Percentiles rank a stretch among this genome's conserved stretches.
These are phyloP conservation scores for Sprattus sprattus DNA, from an alignment of 2,113 vertebrate species.

Conservation along the genomic window DNA sequence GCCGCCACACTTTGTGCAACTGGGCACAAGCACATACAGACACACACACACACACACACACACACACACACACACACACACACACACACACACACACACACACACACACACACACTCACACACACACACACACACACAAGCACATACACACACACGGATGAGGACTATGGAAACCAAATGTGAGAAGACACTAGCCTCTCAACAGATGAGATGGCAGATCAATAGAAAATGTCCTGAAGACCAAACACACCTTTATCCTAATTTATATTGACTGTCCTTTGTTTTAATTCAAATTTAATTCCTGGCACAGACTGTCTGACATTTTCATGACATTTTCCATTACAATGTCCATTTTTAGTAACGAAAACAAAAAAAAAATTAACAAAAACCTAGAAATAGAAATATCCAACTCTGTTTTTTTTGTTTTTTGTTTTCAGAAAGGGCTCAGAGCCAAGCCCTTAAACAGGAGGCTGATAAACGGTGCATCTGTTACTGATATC, in stretches of 20 bases:
- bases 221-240: neutral
- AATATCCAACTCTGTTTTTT: too few relatives aligned
- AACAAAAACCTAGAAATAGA: neutral
- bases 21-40: neutral
- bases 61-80: neutral
- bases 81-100: too few relatives aligned
- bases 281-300: neutral
- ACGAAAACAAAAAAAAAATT: too few relatives aligned
- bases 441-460: neutral
- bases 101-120: too few relatives aligned
- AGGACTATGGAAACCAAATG: too few relatives aligned
- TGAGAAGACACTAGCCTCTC: neutral
- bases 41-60: neutral
- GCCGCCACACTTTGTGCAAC: neutral
- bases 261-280: neutral
- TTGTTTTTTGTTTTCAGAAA: neutral
- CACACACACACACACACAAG: too few relatives aligned
- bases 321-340: neutral
- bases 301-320: neutral
- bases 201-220: neutral
- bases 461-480: neutral
- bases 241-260: neutral
- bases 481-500: neutral
- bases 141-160: too few relatives aligned
- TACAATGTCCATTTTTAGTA: neutral